Base-by-base conservation (phyloP, 2,888 invertebrate genomes). In the Callinectes sapidus region DNA sequence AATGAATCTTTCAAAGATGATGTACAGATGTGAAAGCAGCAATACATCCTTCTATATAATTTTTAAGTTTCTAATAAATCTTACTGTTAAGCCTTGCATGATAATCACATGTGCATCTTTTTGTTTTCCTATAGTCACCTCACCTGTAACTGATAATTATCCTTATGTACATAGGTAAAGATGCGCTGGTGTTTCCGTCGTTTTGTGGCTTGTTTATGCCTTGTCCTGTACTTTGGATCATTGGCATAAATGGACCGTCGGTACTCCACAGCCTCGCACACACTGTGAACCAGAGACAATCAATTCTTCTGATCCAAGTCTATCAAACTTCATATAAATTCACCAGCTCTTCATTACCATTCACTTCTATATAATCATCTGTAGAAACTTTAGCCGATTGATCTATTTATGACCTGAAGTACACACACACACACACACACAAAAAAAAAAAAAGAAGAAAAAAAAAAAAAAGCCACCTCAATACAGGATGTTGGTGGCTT, bases 81-180 rank as follows among this genome's bases (percentile, higher is more conserved):
- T 8, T 87, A 87, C 42, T 48, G 14, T n/a, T 87, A 87, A 18
- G 48, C 48, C 42, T 14, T 87, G 8, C 28, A 87, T 3, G 48
- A 35, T 16, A 81, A 81, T 81, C 10, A n/a, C 23, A 28, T 71
- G 10, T 23, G 81, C 35, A 16, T 14, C 16, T 32, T 16, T 86
- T 86, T 28, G 14, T 32, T 89, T 61, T 89, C 35, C 61, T 3
- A 10, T 1, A 16, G 14, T 1, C 28, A 28, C 3, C 89, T 89
- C 35, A 92, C 92, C 61, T 92, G 92, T 16, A 28, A 89, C 35
- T 92, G 92, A 48, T 90, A 92, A 81, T 91, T 81, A 90, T 92
- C 91, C n/a, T 90, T 39, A 23, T 92, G 92, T 42, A 77, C 55
- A 48, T 92, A 92, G 1, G 92, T 92, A 61, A 92, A 92, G 61